Conservation (phyloP, 1,140 invertebrate genomes). For the Adelges cooleyi region DNA sequence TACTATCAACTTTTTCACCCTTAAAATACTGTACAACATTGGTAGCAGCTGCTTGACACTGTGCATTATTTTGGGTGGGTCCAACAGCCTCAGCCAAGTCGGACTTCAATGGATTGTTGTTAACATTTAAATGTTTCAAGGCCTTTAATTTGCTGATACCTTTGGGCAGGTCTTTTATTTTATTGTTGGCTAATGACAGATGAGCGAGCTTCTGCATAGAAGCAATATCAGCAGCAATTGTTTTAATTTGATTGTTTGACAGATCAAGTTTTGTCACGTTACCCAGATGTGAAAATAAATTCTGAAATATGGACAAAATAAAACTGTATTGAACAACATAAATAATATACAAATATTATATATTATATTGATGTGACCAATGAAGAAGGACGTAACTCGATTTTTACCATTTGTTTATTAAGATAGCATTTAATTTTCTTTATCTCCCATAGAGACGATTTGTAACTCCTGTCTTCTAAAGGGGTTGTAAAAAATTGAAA, state of each 20-base stretch:
- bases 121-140: slow-evolving; percentile 16
- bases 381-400: no score
- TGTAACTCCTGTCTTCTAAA: no score
- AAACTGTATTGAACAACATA: no score
- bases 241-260: slow-evolving; percentile 8
- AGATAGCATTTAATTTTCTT: no score
- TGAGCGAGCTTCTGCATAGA: neutral
- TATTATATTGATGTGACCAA: no score
- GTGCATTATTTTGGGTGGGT: slow-evolving; percentile 13
- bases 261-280: slow-evolving; percentile 12
- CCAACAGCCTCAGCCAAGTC: neutral
- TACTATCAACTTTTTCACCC: neutral
- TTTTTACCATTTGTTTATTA: no score
- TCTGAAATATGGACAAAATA: no score
- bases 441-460: no score
- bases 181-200: slow-evolving; percentile 13
- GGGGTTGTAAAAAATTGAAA: no score
- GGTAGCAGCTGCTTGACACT: neutral
- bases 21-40: slow-evolving; percentile 6
- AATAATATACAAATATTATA: no score
- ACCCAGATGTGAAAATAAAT: neutral
- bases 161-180: slow-evolving; percentile 19
- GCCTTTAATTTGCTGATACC: slow-evolving; percentile 5
- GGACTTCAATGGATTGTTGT: slow-evolving; percentile 10
- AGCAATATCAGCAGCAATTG: slow-evolving; percentile 12